Base-by-base conservation (phyloP, 2,113 vertebrate species). In the Silurus asotus region DNA sequence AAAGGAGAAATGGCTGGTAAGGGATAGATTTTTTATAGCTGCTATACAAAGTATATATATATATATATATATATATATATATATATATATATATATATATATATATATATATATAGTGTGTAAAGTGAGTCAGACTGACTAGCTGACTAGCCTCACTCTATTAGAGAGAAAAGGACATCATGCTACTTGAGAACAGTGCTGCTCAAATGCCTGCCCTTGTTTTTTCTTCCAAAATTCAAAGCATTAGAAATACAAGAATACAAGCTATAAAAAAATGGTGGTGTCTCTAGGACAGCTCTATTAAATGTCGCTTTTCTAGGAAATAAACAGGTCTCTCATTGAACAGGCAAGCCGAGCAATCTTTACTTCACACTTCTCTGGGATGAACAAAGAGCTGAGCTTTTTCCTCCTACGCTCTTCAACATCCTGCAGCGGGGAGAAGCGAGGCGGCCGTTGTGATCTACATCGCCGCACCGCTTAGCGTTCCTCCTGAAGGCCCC, bases 71-170 rank as follows among this genome's bases (percentile, higher is more conserved):
- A 37, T 37, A 37, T 37, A 37, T 37, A 37, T 37, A 37, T 37
- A 37, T 37, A 37, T 37, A 37, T 37, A 37, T 37, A 37, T 37
- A 37, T 37, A 37, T 37, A 37, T 37, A 37, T 37, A 37, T 37
- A 37, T 37, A 37, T 37, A 37, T 37, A 37, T 37, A 37, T 37
- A 37, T 2, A 37, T 37, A 69, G 81, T 45, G 75, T 55, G 58
- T 83, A 89, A 90, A 86, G 84, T 88, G 84, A 89, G 81, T 90
- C 89, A 88, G 81, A 62, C 87, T 89, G 87, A 91, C 88, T 69
- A 88, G 81, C 87, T 90, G 87, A 91, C 88, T 69, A 88, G 81
- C 87, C 89, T 84, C 84, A 87, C 78, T 86, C 88, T 77, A 85
- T 37, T 25, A 86, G 87, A 76, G 87, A 88, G 84, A 70, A 64